phyloP scores from a whole-genome alignment of 2,113 vertebrate genomes.

The Talpa occidentalis region DNA sequence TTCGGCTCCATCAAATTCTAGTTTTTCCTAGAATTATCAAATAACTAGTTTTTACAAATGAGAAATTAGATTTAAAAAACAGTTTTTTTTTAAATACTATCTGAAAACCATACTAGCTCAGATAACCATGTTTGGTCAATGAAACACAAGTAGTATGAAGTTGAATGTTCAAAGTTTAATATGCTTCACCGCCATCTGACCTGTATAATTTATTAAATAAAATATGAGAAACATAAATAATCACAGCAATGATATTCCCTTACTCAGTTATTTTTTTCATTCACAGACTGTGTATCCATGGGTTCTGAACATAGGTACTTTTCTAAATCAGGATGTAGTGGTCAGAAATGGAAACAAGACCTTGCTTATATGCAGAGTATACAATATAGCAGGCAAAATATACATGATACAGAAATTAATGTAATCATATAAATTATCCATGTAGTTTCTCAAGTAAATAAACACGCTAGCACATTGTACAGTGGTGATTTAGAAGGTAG shows the following conservation, averaged over 20 bases:
- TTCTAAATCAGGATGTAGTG: not conserved
- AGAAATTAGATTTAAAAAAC: not conserved
- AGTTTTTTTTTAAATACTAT: not conserved
- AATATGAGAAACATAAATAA: not conserved
- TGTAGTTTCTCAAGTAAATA: not conserved
- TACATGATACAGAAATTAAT: not conserved
- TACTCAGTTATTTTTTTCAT: not conserved
- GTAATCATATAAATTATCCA: not conserved
- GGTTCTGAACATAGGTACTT: not conserved
- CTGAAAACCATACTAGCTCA: not conserved
- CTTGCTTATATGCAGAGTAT: not conserved
- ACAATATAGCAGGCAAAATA: not conserved
- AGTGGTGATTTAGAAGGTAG: not conserved
- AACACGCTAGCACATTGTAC: not conserved
- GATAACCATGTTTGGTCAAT: not conserved
- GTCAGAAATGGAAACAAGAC: not conserved
- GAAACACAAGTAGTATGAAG: not conserved
- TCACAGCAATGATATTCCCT: not conserved
- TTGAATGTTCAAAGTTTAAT: not conserved
- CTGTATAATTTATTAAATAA: not conserved
- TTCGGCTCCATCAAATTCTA: not conserved
- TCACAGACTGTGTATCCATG: not conserved
- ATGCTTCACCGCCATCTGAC: not conserved
- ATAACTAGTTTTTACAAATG: not conserved
- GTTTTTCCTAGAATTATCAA: too few species aligned